Evolutionary conservation across 2,797 vertebrate species (phyloP).

Genomic region (Emys orbicularis): DNA sequence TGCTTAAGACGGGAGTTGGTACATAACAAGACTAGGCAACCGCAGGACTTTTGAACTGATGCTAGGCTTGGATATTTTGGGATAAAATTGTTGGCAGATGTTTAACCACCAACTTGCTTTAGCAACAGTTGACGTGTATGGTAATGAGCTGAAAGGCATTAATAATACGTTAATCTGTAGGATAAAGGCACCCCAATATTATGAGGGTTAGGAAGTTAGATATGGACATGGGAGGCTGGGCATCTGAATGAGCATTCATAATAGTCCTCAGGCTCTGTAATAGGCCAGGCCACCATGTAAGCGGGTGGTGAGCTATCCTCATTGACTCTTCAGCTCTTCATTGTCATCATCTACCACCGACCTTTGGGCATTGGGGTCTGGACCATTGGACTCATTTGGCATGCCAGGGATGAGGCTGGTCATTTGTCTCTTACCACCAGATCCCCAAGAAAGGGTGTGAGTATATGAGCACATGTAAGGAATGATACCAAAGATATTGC

Average conservation of each 20-base stretch:
- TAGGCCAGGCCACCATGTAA: neutral
- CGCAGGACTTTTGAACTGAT: neutral
- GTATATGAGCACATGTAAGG: neutral
- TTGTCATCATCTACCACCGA: neutral
- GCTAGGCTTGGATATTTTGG: no score
- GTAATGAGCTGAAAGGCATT: neutral
- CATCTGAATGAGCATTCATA: neutral
- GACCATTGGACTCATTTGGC: neutral
- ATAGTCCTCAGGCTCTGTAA: neutral
- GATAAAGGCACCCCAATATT: neutral
- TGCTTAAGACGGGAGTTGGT: neutral
- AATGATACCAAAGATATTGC: neutral
- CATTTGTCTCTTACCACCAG: neutral
- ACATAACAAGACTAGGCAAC: neutral
- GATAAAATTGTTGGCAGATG: no score
- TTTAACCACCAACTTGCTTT: no score
- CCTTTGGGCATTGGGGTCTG: neutral
- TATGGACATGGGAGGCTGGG: neutral
- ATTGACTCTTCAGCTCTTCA: neutral
- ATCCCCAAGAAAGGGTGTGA: neutral
- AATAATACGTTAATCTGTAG: neutral
- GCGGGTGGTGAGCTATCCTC: neutral
- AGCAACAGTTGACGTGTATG: neutral
- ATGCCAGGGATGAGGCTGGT: neutral
- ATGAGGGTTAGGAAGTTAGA: neutral